Percentiles rank a stretch among this genome's conserved stretches.
These are phyloP conservation scores for Eupeodes latifasciatus DNA, from an alignment of 2,888 invertebrate genomes.

Conservation along the genomic window DNA sequence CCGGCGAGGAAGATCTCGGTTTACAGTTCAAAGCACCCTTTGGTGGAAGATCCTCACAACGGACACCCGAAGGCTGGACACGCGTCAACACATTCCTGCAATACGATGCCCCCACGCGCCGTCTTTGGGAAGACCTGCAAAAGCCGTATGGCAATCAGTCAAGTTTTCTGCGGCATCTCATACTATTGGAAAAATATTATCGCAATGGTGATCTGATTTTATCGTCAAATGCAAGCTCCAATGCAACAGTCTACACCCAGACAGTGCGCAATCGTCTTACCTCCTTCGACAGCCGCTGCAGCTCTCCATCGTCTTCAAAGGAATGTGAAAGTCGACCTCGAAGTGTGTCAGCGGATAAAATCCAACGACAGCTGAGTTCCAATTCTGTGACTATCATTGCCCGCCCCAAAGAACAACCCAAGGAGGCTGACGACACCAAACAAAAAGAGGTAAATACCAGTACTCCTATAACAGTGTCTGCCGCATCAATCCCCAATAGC, in stretches of 20 bases:
- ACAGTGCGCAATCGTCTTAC: slow-evolving; percentile 91
- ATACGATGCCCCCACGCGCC: slow-evolving; percentile 92
- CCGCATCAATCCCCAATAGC: slow-evolving; percentile 78
- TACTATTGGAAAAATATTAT: slow-evolving; percentile 93
- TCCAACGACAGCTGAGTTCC: slow-evolving; percentile 82
- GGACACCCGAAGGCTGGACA: slow-evolving; percentile 94
- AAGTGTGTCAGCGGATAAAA: slow-evolving; percentile 81
- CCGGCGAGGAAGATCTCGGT: slow-evolving; percentile 93
- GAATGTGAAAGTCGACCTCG: slow-evolving; percentile 73
- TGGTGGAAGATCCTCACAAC: slow-evolving; percentile 84
- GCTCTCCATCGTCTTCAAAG: slow-evolving; percentile 65
- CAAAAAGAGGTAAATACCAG: slow-evolving; percentile 56
- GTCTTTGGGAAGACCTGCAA: slow-evolving; percentile 92
- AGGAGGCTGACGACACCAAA: slow-evolving; percentile 51
- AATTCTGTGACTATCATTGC: slow-evolving; percentile 83
- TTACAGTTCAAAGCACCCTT: slow-evolving; percentile 90
- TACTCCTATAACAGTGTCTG: slow-evolving; percentile 51
- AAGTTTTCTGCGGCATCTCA: slow-evolving; percentile 92
- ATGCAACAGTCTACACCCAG: slow-evolving; percentile 91
- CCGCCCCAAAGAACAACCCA: slow-evolving; percentile 78
- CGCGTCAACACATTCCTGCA: slow-evolving; percentile 91
- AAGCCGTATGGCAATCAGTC: slow-evolving; percentile 95
- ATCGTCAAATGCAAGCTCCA: slow-evolving; percentile 89
- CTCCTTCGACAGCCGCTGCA: slow-evolving; percentile 88
- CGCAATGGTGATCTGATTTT: slow-evolving; percentile 91